These are phyloP conservation scores for Zeugodacus cucurbitae DNA, from an alignment of 1,140 invertebrate genomes.

Conservation along the genomic window DNA sequence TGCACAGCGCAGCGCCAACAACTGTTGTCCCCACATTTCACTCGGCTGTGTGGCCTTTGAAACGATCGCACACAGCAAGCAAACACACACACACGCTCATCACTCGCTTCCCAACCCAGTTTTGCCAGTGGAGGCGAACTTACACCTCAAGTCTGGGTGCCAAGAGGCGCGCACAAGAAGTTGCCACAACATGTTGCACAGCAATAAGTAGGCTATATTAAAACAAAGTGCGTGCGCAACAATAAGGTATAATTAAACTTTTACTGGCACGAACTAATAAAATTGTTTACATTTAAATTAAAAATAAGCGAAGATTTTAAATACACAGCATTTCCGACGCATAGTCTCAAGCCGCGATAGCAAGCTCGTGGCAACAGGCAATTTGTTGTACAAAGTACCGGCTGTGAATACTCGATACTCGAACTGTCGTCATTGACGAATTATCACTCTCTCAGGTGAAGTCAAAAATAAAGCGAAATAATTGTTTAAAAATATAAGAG, in stretches of 20 bases:
- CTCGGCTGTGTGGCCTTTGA: not conserved
- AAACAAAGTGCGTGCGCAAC: not conserved
- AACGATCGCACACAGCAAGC: not conserved
- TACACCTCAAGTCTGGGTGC: not conserved
- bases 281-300: no score
- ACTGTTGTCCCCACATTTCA: not conserved
- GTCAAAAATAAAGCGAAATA: not conserved
- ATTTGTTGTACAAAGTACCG: no score
- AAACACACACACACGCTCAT: not conserved
- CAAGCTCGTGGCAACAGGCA: no score
- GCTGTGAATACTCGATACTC: not conserved
- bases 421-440: not conserved
- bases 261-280: not conserved
- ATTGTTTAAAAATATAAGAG: not conserved
- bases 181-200: not conserved
- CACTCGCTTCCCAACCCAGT: conserved; percentile 2
- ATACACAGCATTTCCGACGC: no score
- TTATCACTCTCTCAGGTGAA: not conserved
- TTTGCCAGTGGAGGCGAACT: not conserved
- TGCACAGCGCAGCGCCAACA: not conserved
- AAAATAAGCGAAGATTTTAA: no score
- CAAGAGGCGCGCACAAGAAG: not conserved
- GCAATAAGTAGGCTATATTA: not conserved
- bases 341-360: no score
- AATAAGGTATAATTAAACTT: not conserved